Percentiles rank a stretch among this genome's conserved stretches.
Conservation (phyloP, 2,888 invertebrate species). For the Netelia melanura region DNA sequence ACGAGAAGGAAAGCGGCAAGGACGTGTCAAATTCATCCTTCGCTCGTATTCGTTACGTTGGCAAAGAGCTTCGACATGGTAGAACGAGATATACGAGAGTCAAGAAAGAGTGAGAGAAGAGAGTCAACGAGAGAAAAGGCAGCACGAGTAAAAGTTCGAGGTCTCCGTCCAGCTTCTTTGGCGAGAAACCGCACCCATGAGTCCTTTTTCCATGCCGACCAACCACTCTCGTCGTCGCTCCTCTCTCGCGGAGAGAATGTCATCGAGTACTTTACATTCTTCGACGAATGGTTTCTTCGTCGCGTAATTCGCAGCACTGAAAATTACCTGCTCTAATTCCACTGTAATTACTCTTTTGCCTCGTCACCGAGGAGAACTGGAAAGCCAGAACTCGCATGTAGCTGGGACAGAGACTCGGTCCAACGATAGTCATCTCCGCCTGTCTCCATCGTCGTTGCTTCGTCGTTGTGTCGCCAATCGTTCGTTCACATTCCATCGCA, state of each 20-base stretch:
- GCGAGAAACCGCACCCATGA: constrained; percentile 44
- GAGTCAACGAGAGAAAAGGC: constrained; percentile 22
- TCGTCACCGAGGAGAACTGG: constrained; percentile 44
- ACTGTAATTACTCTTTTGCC: constrained; percentile 81
- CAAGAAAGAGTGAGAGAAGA: constrained; percentile 1
- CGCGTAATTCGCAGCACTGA: constrained; percentile 77
- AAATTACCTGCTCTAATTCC: constrained; percentile 81
- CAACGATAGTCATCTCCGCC: constrained; percentile 14
- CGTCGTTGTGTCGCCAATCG: constrained; percentile 52
- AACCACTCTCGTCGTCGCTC: not conserved
- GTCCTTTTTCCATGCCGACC: not conserved
- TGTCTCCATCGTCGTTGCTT: constrained; percentile 34
- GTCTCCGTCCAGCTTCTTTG: constrained; percentile 35
- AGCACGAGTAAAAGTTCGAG: constrained; percentile 38
- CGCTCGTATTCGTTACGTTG: constrained; percentile 33
- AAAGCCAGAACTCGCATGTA: constrained; percentile 7
- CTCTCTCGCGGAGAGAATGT: constrained; percentile 59
- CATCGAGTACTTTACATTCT: constrained; percentile 71
- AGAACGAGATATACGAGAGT: constrained; percentile 28
- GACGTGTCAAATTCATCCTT: constrained; percentile 47
- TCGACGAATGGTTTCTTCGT: constrained; percentile 65
- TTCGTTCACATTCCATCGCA: constrained; percentile 76
- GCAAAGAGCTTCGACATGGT: constrained; percentile 1
- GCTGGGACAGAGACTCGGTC: constrained; percentile 9
- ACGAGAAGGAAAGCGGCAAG: constrained; percentile 6